phyloP scores from a whole-genome alignment of 1,140 invertebrate species.

The Bombus affinis region DNA sequence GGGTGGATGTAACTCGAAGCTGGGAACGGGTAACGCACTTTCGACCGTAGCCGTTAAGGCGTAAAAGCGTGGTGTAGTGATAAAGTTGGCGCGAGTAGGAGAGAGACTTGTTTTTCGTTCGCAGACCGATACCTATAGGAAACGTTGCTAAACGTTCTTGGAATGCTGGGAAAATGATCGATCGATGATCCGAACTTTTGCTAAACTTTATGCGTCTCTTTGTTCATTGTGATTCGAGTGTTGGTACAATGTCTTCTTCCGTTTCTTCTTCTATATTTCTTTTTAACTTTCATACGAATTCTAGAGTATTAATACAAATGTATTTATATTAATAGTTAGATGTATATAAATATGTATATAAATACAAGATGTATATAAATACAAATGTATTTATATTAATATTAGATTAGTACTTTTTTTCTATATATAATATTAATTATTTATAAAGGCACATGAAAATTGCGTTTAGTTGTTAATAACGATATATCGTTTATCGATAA shows the following conservation, averaged over 20 bases:
- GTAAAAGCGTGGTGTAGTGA: conserved; percentile 47
- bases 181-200: conserved; percentile 21
- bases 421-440: no score
- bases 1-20: conserved; percentile 34
- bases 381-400: no score
- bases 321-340: no score
- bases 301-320: not conserved
- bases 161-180: conserved; percentile 68
- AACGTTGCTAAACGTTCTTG: conserved; percentile 55
- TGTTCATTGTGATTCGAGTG: no score
- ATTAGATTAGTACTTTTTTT: no score
- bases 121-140: conserved; percentile 9
- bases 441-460: no score
- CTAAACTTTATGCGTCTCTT: conserved; percentile 2
- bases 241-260: not conserved
- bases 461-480: no score
- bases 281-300: not conserved
- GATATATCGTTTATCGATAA: no score
- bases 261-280: not conserved
- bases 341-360: no score
- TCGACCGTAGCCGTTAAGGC: conserved; percentile 19
- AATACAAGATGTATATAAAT: no score
- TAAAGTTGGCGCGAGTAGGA: conserved; percentile 28
- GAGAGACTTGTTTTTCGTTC: conserved; percentile 18
- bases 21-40: not conserved